phyloP scores from a whole-genome alignment of 2,888 invertebrate species.

The Caenorhabditis macrosperma region DNA sequence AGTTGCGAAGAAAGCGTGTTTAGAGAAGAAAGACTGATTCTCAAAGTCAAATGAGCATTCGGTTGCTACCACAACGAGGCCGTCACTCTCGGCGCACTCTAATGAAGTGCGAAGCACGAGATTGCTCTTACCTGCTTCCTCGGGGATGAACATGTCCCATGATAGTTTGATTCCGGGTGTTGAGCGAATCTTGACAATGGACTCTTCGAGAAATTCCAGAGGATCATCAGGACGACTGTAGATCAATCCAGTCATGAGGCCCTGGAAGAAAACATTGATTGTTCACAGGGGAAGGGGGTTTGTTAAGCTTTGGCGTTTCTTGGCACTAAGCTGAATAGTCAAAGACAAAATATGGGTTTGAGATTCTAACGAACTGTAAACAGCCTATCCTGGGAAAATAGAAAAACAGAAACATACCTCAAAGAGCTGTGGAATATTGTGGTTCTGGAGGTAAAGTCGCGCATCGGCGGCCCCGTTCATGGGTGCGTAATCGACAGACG shows the following conservation, averaged over 20 bases:
- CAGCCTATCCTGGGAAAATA: no score
- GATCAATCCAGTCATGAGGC: slow-evolving; percentile 83
- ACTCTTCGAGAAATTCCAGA: slow-evolving; percentile 76
- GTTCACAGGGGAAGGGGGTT: no score
- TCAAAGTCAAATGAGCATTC: no score
- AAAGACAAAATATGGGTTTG: no score
- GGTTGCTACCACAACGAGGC: no score
- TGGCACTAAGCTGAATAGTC: no score
- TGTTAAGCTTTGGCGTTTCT: no score
- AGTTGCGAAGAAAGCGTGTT: not conserved
- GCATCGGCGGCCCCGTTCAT: slow-evolving; percentile 81
- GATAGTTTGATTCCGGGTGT: slow-evolving; percentile 54
- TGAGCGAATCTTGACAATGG: slow-evolving; percentile 58
- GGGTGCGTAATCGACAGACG: not conserved
- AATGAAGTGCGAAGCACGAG: no score
- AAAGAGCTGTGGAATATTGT: slow-evolving; percentile 82
- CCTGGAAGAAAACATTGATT: slow-evolving; percentile 77
- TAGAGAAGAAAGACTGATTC: not conserved
- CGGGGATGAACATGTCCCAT: slow-evolving; percentile 70
- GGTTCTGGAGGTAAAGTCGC: slow-evolving; percentile 81
- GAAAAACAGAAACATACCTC: slow-evolving; percentile 80
- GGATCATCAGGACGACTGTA: slow-evolving; percentile 82
- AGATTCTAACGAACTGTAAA: no score
- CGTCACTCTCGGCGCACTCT: no score
- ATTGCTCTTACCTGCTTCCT: slow-evolving; percentile 52